Conservation (phyloP, 37 sponge, comb jelly and placozoan species). For the Agelas oroides region DNA sequence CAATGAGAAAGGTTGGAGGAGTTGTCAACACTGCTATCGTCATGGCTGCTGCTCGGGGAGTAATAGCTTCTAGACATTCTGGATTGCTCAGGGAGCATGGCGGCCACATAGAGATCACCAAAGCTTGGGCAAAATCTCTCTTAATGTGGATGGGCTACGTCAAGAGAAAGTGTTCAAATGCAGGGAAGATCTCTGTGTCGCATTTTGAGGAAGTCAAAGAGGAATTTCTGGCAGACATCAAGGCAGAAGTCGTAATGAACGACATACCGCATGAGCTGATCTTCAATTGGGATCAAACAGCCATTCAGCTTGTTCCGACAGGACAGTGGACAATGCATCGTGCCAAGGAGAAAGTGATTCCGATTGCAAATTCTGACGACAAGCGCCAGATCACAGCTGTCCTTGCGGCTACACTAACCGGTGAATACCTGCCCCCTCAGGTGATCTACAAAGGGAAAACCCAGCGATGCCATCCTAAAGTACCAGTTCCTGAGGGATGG, state of each 20-base stretch:
- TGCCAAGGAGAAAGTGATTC: constrained; percentile 20
- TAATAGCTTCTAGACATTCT: constrained; percentile 27
- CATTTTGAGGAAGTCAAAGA: constrained; percentile 49
- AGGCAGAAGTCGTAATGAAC: constrained; percentile 28
- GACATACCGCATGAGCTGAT: constrained; percentile 29
- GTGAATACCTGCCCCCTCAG: constrained; percentile 49
- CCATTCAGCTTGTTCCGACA: constrained; percentile 38
- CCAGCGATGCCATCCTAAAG: constrained; percentile 45
- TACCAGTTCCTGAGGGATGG: constrained; percentile 44
- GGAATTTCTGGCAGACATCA: constrained; percentile 31
- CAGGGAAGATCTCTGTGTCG: constrained; percentile 14
- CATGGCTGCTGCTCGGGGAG: constrained; percentile 48
- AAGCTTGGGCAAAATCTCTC: constrained; percentile 62
- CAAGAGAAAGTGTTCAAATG: constrained; percentile 39
- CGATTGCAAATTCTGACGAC: constrained; percentile 42
- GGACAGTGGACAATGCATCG: constrained; percentile 52
- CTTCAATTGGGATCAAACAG: constrained; percentile 73
- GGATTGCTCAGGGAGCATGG: constrained; percentile 40
- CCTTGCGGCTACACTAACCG: constrained; percentile 21
- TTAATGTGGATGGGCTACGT: constrained; percentile 46
- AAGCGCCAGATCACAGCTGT: constrained; percentile 66
- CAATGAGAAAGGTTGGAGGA: neutral
- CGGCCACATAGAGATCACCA: constrained; percentile 39
- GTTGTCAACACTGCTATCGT: constrained; percentile 38
- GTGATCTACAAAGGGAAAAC: constrained; percentile 60